Evolutionary conservation across 2,888 invertebrate genomes (phyloP), one percentile per base, ranked within the genome.

Genomic region (Enchytraeus crypticus): DNA sequence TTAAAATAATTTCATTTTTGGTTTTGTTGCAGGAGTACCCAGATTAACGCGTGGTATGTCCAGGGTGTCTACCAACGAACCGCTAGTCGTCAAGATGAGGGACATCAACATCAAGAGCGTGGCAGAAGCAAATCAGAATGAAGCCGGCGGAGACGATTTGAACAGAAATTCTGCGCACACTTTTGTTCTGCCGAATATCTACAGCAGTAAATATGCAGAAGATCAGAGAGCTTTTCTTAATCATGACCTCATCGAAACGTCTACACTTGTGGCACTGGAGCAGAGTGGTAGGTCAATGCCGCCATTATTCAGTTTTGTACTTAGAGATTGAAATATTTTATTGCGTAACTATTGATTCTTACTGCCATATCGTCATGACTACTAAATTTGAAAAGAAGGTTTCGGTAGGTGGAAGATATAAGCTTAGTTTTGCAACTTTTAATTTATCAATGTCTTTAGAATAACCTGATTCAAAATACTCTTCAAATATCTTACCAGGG

Each of bases 181-280:
- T 30, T 87, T 89, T 71, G 85, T 88, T 51, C 82, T 90, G 64
- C 89, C 89, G 4, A 88, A 89, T 74, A 83, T 90, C 66, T 85
- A 85, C 0, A 63, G 66, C 3, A n/a, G n/a, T n/a, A n/a, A n/a
- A n/a, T 87, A 87, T 74, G 84, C 87, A 2, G 84, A 84, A 70
- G 84, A 85, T 59, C 86, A 86, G 76, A 80, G 84, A 51, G 81
- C 84, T 71, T 90, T 89, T 80, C 80, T 91, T 71, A 89, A 90
- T 74, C 88, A 87, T 73, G 90, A 91, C 75, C 82, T 91, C 49
- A 86, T 91, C 61, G 90, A 91, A 73, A 86, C 86, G 38, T 87
- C 89, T 18, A 88, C 89, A 2, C 80, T 89, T 61, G 84, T 85
- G 49, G 87, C 89, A 0, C 79, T 91, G 46, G 89, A 90, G 75